Base-by-base conservation (phyloP, 2,113 vertebrate genomes). In the Colaptes auratus region DNA sequence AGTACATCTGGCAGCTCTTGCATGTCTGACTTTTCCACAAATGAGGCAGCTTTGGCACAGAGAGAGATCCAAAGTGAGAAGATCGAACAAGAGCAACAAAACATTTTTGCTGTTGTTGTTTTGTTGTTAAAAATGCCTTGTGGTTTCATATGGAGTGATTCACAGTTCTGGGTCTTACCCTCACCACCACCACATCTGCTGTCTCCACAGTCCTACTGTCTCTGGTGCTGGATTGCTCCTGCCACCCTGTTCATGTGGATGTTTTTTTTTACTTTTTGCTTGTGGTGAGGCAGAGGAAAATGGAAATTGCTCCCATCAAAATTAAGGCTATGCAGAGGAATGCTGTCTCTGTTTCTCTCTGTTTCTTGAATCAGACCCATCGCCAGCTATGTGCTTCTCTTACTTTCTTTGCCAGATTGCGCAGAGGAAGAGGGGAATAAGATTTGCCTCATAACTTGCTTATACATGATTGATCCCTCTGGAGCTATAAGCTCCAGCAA, bases 171-270 rank as follows among this genome's bases (percentile, higher is more conserved):
- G 30, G 50, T 74, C 56, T 71, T 77, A 24, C 15, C 7, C 44
- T 65, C 19, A 61, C 20, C 42, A 44, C 24, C 33, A 60, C 59
- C 25, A 3, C 33, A 55, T 63, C 7, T 73, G 48, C 7, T 84
- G 42, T 71, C 28, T 30, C 44, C 15, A 20, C 52, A 90, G 75
- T 25, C 18, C 55, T 55, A 1, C 15, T 72, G 7, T 65, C 2
- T 10, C 52, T 0, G 0, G 13, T 10, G 28, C 7, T 23, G 19
- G 21, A 72, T 36, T 75, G 48, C 16, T 85, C 19, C 8, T 52
- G 21, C 28, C 0, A 0, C 52, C 14, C 39, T 63, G 46, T 44
- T 88, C 39, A 28, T 1, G 3, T 5, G 10, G 3, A 10, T 31
- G 61, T 74, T 42, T 33, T 42, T 31, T 86, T 12, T 12, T 16